Evolutionary conservation across 2,113 vertebrate genomes (phyloP).

Genomic region (Pygathrix nemaeus): DNA sequence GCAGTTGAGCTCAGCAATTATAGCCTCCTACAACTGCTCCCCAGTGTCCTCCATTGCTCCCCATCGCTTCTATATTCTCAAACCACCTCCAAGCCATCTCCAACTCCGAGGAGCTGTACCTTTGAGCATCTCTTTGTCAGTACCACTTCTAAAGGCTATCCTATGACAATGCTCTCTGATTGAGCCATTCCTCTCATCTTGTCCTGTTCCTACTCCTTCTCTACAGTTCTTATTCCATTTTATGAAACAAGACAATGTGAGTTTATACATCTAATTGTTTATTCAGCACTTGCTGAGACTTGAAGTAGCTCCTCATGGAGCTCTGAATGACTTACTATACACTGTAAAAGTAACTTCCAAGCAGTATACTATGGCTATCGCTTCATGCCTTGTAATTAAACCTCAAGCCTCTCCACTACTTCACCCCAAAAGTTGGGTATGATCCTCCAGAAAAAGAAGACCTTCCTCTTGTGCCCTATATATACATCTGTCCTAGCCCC

Average conservation of each 20-base stretch:
- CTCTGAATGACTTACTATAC: neutral
- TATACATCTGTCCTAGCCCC: neutral
- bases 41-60: neutral
- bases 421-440: neutral
- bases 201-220: neutral
- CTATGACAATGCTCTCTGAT: neutral
- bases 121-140: neutral
- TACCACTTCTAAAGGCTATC: neutral
- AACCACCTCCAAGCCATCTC: neutral
- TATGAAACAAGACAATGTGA: neutral
- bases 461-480: neutral
- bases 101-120: neutral
- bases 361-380: neutral
- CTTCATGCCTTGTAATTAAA: neutral
- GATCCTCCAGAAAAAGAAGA: neutral
- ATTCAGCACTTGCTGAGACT: neutral
- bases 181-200: neutral
- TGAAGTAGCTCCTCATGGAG: neutral
- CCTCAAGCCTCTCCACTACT: neutral
- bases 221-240: neutral
- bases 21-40: conserved; percentile 42
- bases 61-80: conserved; percentile 28
- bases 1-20: conserved; percentile 41
- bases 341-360: neutral
- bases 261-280: neutral